A percentile compares a stretch with the other conserved stretches of the same genome.
Conservation (phyloP, 2,888 invertebrate species). For the Dorcus parallelipipedus region DNA sequence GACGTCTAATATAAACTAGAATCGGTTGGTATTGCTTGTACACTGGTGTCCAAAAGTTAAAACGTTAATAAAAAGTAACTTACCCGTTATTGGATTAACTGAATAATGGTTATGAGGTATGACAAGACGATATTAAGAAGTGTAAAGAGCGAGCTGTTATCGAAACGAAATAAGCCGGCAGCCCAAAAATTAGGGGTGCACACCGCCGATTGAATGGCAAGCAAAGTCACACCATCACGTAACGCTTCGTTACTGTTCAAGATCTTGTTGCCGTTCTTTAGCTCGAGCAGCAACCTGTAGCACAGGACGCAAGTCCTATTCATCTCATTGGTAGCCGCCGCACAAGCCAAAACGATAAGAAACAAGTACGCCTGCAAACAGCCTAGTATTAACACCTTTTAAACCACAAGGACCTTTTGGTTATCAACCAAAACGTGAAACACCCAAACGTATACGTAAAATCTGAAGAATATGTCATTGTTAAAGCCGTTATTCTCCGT, state of each 20-base stretch:
- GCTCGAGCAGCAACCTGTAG: constrained; percentile 22
- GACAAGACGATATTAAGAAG: constrained; percentile 21
- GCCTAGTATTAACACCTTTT: too few relatives aligned
- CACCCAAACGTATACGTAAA: too few relatives aligned
- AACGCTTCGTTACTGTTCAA: constrained; percentile 13
- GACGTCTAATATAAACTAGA: too few relatives aligned
- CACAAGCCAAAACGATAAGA: constrained; percentile 24
- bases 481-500: too few relatives aligned
- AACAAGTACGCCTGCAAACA: constrained; percentile 11
- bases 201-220: constrained; percentile 19
- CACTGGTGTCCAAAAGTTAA: too few relatives aligned
- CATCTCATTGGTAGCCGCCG: constrained; percentile 26
- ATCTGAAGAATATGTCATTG: too few relatives aligned
- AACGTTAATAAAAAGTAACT: too few relatives aligned
- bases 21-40: too few relatives aligned
- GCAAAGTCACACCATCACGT: constrained; percentile 14
- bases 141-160: constrained; percentile 22
- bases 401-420: too few relatives aligned
- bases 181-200: constrained; percentile 14
- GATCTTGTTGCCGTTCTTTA: constrained; percentile 10
- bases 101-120: constrained; percentile 22
- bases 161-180: constrained; percentile 22
- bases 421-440: too few relatives aligned
- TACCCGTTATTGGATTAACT: constrained; percentile 13
- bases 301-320: constrained; percentile 23